Evolutionary conservation across 1,140 invertebrate species (phyloP).

Genomic region (Plodia interpunctella): DNA sequence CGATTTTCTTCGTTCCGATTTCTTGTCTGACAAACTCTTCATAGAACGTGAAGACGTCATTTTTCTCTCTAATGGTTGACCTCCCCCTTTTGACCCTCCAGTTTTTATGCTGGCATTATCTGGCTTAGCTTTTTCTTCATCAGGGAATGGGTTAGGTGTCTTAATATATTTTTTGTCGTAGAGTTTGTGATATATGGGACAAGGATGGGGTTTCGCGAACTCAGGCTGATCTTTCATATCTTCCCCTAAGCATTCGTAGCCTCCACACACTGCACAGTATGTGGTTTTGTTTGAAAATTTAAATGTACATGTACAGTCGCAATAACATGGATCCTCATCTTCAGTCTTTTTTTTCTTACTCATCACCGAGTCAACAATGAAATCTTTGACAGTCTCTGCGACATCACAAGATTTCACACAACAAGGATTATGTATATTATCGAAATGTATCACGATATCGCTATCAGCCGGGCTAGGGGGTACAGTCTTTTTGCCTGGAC

Average conservation of each 20-base stretch:
- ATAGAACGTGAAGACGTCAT: slow-evolving; percentile 26
- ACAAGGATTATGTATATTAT: slow-evolving; percentile 57
- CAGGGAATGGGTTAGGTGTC: slow-evolving; percentile 48
- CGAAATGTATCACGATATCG: slow-evolving; percentile 45
- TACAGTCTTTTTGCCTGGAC: slow-evolving; percentile 25
- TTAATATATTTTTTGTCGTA: slow-evolving; percentile 61
- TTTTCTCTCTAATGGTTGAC: background rate
- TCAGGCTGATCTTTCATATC: slow-evolving; percentile 52
- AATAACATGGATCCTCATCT: slow-evolving; percentile 51
- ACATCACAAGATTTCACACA: slow-evolving; percentile 57
- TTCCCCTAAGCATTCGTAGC: slow-evolving; percentile 59
- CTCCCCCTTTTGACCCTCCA: slow-evolving; percentile 21
- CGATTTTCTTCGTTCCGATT: slow-evolving; percentile 27
- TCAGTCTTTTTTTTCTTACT: slow-evolving; percentile 35
- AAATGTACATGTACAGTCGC: slow-evolving; percentile 60
- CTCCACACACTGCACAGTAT: slow-evolving; percentile 63
- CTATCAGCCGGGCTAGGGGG: slow-evolving; percentile 59
- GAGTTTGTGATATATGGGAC: slow-evolving; percentile 63
- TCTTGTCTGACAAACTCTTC: slow-evolving; percentile 29
- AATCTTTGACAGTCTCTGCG: slow-evolving; percentile 55
- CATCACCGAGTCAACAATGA: slow-evolving; percentile 45
- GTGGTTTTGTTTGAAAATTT: slow-evolving; percentile 59
- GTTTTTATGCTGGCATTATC: slow-evolving; percentile 36
- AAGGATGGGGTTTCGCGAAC: slow-evolving; percentile 58
- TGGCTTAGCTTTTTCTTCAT: slow-evolving; percentile 33